phyloP scores from a whole-genome alignment of 64 coral and sea anemone species.

The Dendronephthya gigantea region DNA sequence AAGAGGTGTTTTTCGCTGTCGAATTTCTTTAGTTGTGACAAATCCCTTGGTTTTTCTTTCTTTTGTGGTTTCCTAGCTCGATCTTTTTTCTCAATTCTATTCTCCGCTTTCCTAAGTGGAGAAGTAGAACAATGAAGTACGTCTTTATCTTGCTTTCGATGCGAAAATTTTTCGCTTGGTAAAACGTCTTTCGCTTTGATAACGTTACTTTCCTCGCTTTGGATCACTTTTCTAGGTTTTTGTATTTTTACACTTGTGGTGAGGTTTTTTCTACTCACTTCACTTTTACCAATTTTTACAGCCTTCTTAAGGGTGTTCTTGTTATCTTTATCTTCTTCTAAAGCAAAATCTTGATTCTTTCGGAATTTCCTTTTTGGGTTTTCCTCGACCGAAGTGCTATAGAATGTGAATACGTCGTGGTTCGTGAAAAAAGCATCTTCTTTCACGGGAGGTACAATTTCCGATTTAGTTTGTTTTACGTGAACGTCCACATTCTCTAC shows the following conservation, averaged over 20 bases:
- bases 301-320: background rate
- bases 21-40: background rate
- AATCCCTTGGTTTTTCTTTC: background rate
- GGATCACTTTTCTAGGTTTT: background rate
- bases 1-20: background rate
- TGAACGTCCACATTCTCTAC: background rate
- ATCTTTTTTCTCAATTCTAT: background rate
- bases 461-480: background rate
- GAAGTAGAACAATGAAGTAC: no score
- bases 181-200: background rate
- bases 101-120: background rate
- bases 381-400: background rate
- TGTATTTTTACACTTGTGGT: background rate
- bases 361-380: background rate
- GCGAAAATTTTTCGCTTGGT: background rate
- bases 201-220: background rate
- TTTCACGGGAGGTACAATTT: background rate
- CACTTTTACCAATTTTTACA: background rate
- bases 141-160: background rate
- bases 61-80: background rate
- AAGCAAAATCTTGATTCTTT: background rate
- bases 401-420: background rate
- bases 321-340: background rate
- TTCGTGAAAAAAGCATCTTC: background rate
- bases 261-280: background rate